A percentile compares a stretch with the other conserved stretches of the same genome.
Evolutionary conservation across 1,140 invertebrate genomes (phyloP).

Genomic region (Drosophila murphyi): DNA sequence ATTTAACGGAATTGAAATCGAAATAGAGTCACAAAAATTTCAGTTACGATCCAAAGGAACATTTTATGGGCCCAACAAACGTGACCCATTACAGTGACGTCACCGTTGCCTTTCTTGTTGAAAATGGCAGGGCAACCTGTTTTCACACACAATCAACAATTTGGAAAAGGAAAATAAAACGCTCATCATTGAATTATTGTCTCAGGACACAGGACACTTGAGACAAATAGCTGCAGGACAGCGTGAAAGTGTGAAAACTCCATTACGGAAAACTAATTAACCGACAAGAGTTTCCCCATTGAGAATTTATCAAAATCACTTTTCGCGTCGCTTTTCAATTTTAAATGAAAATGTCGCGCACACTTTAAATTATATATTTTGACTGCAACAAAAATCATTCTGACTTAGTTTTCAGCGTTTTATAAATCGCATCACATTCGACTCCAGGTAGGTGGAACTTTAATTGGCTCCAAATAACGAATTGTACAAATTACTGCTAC

Average conservation of each 20-base stretch:
- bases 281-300: constrained; percentile 26
- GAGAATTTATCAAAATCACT: constrained; percentile 5
- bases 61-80: constrained; percentile 16
- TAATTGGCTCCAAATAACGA: constrained; percentile 34
- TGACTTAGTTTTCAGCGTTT: neutral
- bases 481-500: constrained; percentile 22
- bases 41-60: constrained; percentile 9
- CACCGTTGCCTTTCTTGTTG: constrained; percentile 1
- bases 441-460: constrained; percentile 9
- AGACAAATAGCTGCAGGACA: constrained; percentile 20
- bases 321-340: neutral
- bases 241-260: neutral
- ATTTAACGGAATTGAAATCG: constrained; percentile 12
- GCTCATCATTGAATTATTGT: constrained; percentile 50
- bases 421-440: neutral
- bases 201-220: constrained; percentile 44
- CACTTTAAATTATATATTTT: neutral
- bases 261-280: constrained; percentile 56
- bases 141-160: constrained; percentile 38
- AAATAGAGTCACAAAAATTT: constrained; percentile 1
- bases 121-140: constrained; percentile 21
- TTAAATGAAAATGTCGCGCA: neutral
- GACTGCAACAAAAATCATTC: neutral
- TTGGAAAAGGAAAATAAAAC: no score
- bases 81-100: constrained; percentile 20